Percentiles rank a stretch among this genome's conserved stretches.
These are phyloP conservation scores for Harmothoe impar DNA, from an alignment of 2,888 invertebrate species.

Conservation along the genomic window DNA sequence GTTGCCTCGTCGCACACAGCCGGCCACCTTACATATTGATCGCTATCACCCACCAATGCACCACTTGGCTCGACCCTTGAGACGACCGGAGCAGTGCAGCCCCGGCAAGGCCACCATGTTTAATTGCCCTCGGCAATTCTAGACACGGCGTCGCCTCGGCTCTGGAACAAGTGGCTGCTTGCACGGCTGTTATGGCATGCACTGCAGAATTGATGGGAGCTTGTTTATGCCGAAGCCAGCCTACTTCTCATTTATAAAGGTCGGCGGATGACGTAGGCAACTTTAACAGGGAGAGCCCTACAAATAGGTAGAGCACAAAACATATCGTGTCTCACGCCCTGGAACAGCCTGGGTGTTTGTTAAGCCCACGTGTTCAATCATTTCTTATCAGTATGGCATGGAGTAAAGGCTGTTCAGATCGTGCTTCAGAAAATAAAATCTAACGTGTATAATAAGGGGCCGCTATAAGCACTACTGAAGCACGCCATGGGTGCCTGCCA, in stretches of 20 bases:
- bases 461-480: no score
- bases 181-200: not conserved
- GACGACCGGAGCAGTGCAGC: not conserved
- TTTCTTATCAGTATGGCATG: not conserved
- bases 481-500: no score
- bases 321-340: not conserved
- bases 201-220: not conserved
- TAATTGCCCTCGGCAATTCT: slow-evolving; percentile 24
- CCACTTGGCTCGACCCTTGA: slow-evolving; percentile 49
- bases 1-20: not conserved
- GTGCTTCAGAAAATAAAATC: no score
- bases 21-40: slow-evolving; percentile 41
- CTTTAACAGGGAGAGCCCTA: not conserved
- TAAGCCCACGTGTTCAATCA: not conserved
- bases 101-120: not conserved
- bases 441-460: no score
- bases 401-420: no score
- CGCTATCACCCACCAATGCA: slow-evolving; percentile 38
- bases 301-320: not conserved
- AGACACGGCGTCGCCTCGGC: not conserved
- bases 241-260: not conserved
- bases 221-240: not conserved
- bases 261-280: not conserved
- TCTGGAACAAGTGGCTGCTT: slow-evolving; percentile 12
- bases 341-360: not conserved